These are phyloP conservation scores for Nemoura dubitans DNA, from an alignment of 2,888 invertebrate species.

Conservation along the genomic window DNA sequence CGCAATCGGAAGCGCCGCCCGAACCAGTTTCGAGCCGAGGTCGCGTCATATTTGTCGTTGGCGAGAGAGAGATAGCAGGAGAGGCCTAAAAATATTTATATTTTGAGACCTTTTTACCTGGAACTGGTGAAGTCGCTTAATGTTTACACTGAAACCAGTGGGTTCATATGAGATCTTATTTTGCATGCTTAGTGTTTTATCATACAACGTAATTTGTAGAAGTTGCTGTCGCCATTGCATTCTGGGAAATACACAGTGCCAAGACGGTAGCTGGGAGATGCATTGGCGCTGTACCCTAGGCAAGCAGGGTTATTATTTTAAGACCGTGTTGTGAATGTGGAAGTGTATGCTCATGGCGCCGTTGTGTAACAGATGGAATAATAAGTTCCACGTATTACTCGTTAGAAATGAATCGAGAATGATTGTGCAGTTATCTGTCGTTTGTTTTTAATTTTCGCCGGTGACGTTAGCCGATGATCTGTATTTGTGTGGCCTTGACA, in stretches of 20 bases:
- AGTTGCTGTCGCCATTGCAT: neutral
- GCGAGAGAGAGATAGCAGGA: neutral
- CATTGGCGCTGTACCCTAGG: neutral
- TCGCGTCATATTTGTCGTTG: neutral
- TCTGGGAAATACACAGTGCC: neutral
- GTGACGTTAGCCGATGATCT: neutral
- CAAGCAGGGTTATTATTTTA: neutral
- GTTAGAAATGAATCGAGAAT: neutral
- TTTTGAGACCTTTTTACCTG: neutral
- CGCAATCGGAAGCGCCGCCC: slow-evolving; percentile 1
- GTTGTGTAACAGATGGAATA: neutral
- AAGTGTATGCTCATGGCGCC: neutral
- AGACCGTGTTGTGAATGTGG: neutral
- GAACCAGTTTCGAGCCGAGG: neutral
- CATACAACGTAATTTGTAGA: neutral
- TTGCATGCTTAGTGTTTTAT: neutral
- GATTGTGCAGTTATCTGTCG: neutral
- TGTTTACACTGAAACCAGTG: neutral
- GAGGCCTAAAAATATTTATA: neutral
- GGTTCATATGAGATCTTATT: neutral
- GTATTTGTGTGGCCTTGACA: neutral
- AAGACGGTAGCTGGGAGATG: neutral
- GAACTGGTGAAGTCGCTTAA: neutral
- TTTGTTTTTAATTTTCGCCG: neutral
- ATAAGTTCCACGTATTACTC: neutral